Evolutionary conservation across 2,888 invertebrate genomes (phyloP).

Genomic region (Magallana nippona): DNA sequence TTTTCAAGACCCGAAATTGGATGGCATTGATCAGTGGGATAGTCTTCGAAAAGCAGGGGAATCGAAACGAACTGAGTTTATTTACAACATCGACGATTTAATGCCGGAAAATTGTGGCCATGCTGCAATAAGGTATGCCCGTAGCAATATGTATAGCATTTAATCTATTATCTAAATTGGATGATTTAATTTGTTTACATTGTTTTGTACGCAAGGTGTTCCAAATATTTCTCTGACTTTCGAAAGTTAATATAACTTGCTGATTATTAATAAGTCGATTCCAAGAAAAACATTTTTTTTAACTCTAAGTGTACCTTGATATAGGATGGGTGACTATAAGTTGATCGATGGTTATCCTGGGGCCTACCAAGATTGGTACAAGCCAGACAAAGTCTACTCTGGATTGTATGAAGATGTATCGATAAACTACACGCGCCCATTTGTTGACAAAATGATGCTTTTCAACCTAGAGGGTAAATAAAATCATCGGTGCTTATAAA

Average conservation of each 20-base stretch:
- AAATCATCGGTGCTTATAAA: no score
- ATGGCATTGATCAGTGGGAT: constrained; percentile 64
- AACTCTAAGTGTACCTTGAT: not conserved
- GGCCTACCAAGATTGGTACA: constrained; percentile 72
- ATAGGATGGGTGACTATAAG: constrained; percentile 78
- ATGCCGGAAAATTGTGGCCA: constrained; percentile 44
- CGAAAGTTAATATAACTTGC: no score
- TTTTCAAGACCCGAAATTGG: constrained; percentile 54
- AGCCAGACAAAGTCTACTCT: constrained; percentile 49
- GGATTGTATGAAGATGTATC: not conserved
- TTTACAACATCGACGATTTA: constrained; percentile 64
- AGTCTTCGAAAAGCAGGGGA: constrained; percentile 47
- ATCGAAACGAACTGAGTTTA: constrained; percentile 59
- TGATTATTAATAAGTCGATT: no score
- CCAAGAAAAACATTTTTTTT: no score
- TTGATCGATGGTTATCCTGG: constrained; percentile 78
- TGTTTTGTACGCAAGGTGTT: no score
- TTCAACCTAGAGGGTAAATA: constrained; percentile 38
- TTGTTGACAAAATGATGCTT: not conserved
- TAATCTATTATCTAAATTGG: no score
- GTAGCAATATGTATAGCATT: no score
- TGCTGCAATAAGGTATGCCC: constrained; percentile 54
- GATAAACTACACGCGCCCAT: not conserved
- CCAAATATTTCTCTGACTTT: no score
- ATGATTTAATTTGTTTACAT: no score